Evolutionary conservation across 2,888 invertebrate species (phyloP).

Genomic region (Brenthis hecate): DNA sequence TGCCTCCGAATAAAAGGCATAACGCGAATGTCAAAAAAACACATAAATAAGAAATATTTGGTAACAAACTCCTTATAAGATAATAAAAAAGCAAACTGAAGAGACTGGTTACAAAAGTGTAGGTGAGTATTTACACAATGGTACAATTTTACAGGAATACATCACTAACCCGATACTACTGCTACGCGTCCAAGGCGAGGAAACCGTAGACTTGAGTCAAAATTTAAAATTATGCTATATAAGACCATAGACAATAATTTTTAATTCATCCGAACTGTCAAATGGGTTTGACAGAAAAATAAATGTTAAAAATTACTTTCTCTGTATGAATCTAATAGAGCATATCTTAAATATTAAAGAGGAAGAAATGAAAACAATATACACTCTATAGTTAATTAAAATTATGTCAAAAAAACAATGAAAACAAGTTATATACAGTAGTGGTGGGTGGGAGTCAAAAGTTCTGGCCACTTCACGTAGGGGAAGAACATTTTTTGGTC

Average conservation of each 20-base stretch:
- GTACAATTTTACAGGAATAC: conserved; percentile 54
- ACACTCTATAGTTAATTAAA: conserved; percentile 57
- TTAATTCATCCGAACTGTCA: neutral
- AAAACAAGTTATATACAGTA: conserved; percentile 67
- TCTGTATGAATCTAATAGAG: neutral
- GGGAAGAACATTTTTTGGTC: conserved; percentile 56
- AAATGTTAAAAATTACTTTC: too few species aligned
- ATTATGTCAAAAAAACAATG: conserved; percentile 58
- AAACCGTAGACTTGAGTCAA: conserved; percentile 20
- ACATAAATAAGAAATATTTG: conserved; percentile 80
- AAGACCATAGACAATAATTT: neutral
- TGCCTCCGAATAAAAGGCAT: conserved; percentile 41
- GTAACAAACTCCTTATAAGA: conserved; percentile 76
- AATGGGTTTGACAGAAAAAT: too few species aligned
- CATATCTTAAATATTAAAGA: conserved; percentile 29
- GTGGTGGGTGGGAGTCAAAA: conserved; percentile 72
- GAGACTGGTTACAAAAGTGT: conserved; percentile 52
- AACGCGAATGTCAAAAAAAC: conserved; percentile 50
- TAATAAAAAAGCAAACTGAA: conserved; percentile 52
- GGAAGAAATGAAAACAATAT: conserved; percentile 49
- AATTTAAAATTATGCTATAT: conserved; percentile 22
- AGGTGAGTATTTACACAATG: conserved; percentile 68
- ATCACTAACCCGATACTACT: conserved; percentile 70
- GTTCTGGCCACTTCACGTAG: conserved; percentile 66
- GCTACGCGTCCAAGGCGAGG: conserved; percentile 49